These are phyloP conservation scores for Chrysocyon brachyurus DNA, from an alignment of 2,797 vertebrate species.

Conservation along the genomic window DNA sequence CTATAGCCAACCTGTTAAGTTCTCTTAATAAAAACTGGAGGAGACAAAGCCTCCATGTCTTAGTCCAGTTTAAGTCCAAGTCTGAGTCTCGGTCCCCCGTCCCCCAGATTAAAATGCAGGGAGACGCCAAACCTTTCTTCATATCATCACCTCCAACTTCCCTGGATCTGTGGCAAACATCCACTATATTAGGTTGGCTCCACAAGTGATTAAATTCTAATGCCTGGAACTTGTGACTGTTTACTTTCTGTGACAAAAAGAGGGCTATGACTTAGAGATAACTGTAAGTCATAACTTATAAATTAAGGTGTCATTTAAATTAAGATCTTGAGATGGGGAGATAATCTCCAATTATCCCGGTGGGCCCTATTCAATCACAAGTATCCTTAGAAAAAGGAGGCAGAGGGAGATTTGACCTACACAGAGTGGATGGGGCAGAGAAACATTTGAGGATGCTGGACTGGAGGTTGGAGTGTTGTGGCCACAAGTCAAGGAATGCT, in stretches of 20 bases:
- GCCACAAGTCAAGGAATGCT: background rate
- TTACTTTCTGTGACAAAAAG: background rate
- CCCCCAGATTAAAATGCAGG: too few relatives aligned
- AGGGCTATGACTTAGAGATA: background rate
- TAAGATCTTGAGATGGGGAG: background rate
- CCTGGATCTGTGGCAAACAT: too few relatives aligned
- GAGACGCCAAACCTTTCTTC: too few relatives aligned
- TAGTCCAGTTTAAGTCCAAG: too few relatives aligned
- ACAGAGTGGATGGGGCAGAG: background rate
- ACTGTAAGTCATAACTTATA: background rate
- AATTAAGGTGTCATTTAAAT: background rate
- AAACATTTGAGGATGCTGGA: background rate
- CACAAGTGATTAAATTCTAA: background rate
- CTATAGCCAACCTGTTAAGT: too few relatives aligned
- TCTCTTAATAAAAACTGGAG: too few relatives aligned
- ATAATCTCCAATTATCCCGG: background rate
- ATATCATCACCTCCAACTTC: too few relatives aligned
- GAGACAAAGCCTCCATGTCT: too few relatives aligned
- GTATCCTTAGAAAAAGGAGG: background rate
- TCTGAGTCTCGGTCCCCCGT: too few relatives aligned
- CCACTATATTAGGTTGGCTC: background rate
- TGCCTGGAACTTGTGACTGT: background rate
- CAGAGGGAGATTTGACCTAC: background rate
- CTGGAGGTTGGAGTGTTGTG: background rate
- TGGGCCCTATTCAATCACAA: background rate